Evolutionary conservation across 2,797 vertebrate genomes (phyloP), one percentile per base, ranked within the genome.

Genomic region (Phalanger gymnotis): DNA sequence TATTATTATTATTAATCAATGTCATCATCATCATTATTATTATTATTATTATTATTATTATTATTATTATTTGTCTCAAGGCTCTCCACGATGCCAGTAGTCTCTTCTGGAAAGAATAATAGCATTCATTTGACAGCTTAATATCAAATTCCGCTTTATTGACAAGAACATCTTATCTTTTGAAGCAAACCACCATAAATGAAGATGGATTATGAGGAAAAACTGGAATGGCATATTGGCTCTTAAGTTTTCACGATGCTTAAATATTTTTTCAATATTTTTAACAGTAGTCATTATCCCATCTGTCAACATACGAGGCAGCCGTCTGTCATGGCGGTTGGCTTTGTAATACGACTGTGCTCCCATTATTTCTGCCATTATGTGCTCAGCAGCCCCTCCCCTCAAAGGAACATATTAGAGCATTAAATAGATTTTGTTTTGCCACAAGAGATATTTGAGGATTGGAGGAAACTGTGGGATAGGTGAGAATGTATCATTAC

Each of bases 81-180:
- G 53, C 7, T 89, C 13, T 94, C 53, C 11, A 47, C 94, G 61
- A 94, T 92, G 66, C 31, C 25, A 31, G 54, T 95, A 31, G 58
- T 57, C 28, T 58, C 53, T 90, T 91, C 11, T 90, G 30, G 92
- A 95, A n/a, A 53, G 12, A 91, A 91, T 81, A 94, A 12, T 58
- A 92, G 10, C 61, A 92, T 93, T 52, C 87, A n/a, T 57, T 94
- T 96, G 57, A 94, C 30, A 28, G 9, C 73, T 96, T 93, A 90
- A 54, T 92, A 54, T 87, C 53, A 54, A 0, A 13, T 89, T 73
- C 93, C 91, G n/a, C 34, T 66, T 3, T 91, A 0, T 87, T 9
- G 4, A 89, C 22, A 91, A 91, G 52, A 34, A 31, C 91, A n/a
- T 40, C 91, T 34, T n/a, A 73, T 81, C 58, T 11, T 91, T 96